Evolutionary conservation across 2,797 vertebrate species (phyloP).

Genomic region (Tenualosa ilisha): DNA sequence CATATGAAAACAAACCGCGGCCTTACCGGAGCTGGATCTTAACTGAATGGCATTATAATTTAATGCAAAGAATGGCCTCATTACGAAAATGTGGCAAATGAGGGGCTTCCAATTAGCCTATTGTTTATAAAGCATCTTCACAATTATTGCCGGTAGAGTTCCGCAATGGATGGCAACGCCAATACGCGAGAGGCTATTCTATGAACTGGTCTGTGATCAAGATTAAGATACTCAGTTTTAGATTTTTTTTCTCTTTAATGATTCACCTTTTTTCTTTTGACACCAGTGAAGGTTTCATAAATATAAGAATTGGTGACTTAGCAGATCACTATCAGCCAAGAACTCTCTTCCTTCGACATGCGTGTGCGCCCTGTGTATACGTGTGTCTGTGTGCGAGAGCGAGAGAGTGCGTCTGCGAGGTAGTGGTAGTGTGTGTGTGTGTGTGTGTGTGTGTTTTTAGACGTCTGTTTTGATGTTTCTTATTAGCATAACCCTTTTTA

Average conservation of each 20-base stretch:
- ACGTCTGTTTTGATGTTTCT: conserved; percentile 48
- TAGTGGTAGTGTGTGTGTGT: not conserved
- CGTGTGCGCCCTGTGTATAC: not conserved
- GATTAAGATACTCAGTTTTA: not conserved
- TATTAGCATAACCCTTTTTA: conserved; percentile 61
- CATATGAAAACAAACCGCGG: conserved; percentile 74
- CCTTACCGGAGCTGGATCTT: conserved; percentile 73
- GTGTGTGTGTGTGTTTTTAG: not conserved
- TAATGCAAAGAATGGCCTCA: conserved; percentile 76
- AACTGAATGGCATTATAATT: conserved; percentile 73
- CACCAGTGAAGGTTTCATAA: too few relatives aligned
- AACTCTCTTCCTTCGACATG: not conserved
- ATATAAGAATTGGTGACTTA: not conserved
- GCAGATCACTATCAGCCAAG: not conserved
- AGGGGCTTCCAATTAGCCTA: conserved; percentile 37
- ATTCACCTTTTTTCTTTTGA: too few relatives aligned
- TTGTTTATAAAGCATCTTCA: conserved; percentile 18
- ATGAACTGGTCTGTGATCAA: not conserved
- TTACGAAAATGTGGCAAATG: conserved; percentile 71
- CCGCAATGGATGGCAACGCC: not conserved
- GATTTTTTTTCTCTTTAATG: not conserved
- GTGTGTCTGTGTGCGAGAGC: not conserved
- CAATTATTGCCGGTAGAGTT: not conserved
- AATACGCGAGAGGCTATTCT: not conserved
- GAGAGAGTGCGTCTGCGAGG: not conserved